phyloP scores from a whole-genome alignment of 1,140 invertebrate genomes.

The Caenorhabditis tropicalis region DNA sequence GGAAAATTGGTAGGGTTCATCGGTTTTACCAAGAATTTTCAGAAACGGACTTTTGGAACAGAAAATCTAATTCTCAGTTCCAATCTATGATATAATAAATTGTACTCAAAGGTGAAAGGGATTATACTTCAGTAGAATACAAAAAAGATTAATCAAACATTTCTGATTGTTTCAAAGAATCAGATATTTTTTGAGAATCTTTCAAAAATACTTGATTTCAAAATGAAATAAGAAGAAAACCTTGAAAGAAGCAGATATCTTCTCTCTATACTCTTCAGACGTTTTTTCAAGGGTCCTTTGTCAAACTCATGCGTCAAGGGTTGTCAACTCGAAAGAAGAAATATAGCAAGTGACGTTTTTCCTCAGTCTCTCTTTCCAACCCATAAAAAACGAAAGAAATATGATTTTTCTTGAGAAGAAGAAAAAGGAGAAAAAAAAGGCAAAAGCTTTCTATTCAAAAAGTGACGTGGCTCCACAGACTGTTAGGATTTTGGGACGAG shows the following conservation, averaged over 20 bases:
- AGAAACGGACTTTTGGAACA: no score
- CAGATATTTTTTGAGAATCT: background rate
- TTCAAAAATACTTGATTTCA: background rate
- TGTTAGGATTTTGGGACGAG: background rate
- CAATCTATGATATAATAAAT: background rate
- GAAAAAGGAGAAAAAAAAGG: background rate
- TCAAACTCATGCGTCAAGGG: background rate
- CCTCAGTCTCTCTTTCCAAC: background rate
- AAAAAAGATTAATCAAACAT: background rate
- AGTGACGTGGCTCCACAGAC: background rate
- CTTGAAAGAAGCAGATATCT: background rate
- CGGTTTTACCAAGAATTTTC: no score
- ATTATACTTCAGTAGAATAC: background rate
- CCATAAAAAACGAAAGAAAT: conserved; percentile 38
- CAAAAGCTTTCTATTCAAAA: background rate
- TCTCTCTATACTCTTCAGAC: background rate
- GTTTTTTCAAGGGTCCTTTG: conserved; percentile 31
- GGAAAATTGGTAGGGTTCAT: no score
- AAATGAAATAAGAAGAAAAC: background rate
- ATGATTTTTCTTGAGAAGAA: background rate
- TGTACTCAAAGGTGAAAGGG: background rate
- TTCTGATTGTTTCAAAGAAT: background rate
- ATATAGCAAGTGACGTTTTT: conserved; percentile 35
- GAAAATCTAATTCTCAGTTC: no score
- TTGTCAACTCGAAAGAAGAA: conserved; percentile 23